Base-by-base conservation (phyloP, 2,113 vertebrate species). In the Symphodus melops region DNA sequence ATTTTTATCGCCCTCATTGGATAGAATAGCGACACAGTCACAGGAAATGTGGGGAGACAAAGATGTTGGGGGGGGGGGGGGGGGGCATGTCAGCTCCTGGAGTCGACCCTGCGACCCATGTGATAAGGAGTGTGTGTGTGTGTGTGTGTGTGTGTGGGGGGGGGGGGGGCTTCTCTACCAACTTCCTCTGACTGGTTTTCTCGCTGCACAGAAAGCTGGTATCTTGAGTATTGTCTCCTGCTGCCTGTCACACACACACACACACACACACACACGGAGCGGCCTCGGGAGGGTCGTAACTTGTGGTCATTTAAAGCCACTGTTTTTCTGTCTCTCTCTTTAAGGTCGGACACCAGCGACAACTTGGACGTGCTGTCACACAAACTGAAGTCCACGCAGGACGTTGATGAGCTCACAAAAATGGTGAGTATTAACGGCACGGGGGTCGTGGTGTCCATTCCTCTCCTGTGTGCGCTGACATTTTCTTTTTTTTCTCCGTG, bases 371-470 rank as follows among this genome's bases (percentile, higher is more conserved):
- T 88, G 13, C 91, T 99, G 64, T 95, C 97, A 6, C 87, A 53
- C 59, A 95, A 91, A 79, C 94, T 99, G 0, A 91, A 97, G 75
- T 86, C 92, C 56, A 96, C 98, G 81, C 93, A 91, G 3, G 95
- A 96, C 3, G 92, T 97, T 20, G 97, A 98, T 8, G 97, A 98
- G 82, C 93, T 99, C 74, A 97, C 94, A 0, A 83, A 88, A 46
- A 93, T 99, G 96, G 97, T 99, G 85, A 95, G 36, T 75, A 39
- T 71, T n/a, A 65, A 54, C 0, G 3, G 20, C 9, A 5, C 17
- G 6, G 55, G 55, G 39, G 28, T 12, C 1, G n/a, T 25, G 19
- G 52, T 62, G 53, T 6, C 2, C 9, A 14, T 11, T 3, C 12
- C 55, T 20, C 52, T 51, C 5, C 0, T 58, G 4, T 42, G 25